Conservation (phyloP, 2,888 invertebrate genomes). For the Ptychoptera contaminata region DNA sequence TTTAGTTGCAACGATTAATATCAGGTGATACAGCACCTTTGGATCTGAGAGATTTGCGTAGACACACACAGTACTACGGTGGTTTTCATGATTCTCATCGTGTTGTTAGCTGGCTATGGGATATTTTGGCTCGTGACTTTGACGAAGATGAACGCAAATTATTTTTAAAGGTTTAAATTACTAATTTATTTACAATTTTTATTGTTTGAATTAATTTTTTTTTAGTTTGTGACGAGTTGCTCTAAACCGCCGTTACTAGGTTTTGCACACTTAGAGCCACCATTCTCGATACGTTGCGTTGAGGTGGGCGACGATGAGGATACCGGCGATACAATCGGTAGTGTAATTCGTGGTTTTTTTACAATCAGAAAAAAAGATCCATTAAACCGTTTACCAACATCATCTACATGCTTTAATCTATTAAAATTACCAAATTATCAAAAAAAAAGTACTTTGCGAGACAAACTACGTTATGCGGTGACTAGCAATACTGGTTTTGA, state of each 20-base stretch:
- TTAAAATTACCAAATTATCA: slow-evolving; percentile 97
- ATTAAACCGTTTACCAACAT: slow-evolving; percentile 89
- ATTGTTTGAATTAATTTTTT: slow-evolving; percentile 6
- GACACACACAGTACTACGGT: slow-evolving; percentile 96
- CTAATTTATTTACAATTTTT: slow-evolving; percentile 3
- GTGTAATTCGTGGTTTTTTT: slow-evolving; percentile 94
- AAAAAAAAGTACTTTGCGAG: slow-evolving; percentile 83
- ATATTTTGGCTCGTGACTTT: slow-evolving; percentile 91
- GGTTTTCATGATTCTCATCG: slow-evolving; percentile 97
- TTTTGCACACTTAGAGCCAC: slow-evolving; percentile 91
- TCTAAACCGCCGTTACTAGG: slow-evolving; percentile 94
- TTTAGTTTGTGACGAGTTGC: slow-evolving; percentile 81
- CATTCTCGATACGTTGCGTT: slow-evolving; percentile 96
- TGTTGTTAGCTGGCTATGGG: slow-evolving; percentile 98
- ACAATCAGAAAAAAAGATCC: slow-evolving; percentile 92
- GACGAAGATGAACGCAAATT: slow-evolving; percentile 77
- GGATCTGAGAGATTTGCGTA: slow-evolving; percentile 71
- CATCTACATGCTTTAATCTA: slow-evolving; percentile 97
- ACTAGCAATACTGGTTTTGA: slow-evolving; percentile 98
- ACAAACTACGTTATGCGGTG: slow-evolving; percentile 94
- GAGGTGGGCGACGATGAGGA: slow-evolving; percentile 98
- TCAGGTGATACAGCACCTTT: slow-evolving; percentile 91
- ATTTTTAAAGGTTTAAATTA: slow-evolving; percentile 65
- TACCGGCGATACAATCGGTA: slow-evolving; percentile 62
- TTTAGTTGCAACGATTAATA: slow-evolving; percentile 75